Evolutionary conservation across 1,140 invertebrate species (phyloP), one percentile per base, ranked within the genome.

Genomic region (Drosophila sechellia): DNA sequence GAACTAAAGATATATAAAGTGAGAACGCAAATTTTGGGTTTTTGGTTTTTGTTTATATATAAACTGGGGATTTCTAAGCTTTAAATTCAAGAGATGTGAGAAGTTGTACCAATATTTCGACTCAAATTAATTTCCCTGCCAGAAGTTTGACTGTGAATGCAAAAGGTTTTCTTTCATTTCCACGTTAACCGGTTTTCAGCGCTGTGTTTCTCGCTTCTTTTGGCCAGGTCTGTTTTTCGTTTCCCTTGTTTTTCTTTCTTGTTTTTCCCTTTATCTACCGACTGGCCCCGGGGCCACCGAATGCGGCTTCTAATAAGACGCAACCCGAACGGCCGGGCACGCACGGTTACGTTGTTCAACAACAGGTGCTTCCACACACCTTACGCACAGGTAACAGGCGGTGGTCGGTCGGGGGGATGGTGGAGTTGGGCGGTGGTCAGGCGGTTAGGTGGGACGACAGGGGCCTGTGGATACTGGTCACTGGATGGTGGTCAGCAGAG

Each of bases 101-200:
- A 31, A 31, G 6, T 31, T 31, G 6, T 31, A 31, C 31, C 8
- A 31, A 10, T 31, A 31, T 31, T 31, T 31, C 8, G 8, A 31
- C 31, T 10, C 1, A 31, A 31, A 39, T 39, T 39, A 39, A 11
- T 39, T 39, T 39, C 12, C 11, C 11, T 13, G 13, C 11, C 37
- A 4, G 37, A 39, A 39, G 59, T 12, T 65, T 22, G 39, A 68
- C 59, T 68, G 59, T 65, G 43, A 54, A 54, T 42, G 12, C 49
- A 35, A 53, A 77, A 75, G 53, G 66, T 87, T 86, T 86, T 86
- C 83, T 79, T 86, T 87, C 83, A 68, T 79, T 87, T 86, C 79
- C 75, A 87, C 56, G 52, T 66, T 48, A 86, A 86, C 81, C 81
- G 81, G 81, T 86, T 86, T 66, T 77, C 48, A 39, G 35, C 52